Conservation (phyloP, 2,113 vertebrate species). For the Rallus limicola region DNA sequence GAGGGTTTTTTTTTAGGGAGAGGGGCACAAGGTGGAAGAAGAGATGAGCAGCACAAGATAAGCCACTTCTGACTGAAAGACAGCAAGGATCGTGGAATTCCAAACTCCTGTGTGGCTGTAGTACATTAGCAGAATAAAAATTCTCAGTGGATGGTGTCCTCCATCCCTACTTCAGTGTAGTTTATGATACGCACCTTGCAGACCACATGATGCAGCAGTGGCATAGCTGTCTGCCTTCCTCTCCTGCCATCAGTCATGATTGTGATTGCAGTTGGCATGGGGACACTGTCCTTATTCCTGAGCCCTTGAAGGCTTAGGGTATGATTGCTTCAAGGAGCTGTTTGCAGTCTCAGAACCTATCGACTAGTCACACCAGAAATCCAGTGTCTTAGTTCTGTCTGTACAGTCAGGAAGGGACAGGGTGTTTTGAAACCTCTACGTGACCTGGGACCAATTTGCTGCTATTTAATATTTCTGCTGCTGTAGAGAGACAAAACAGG, state of each 20-base stretch:
- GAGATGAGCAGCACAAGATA: not conserved
- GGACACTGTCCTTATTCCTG: not conserved
- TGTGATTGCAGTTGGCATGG: not conserved
- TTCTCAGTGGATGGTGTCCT: not conserved
- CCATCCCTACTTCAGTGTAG: rapidly evolving
- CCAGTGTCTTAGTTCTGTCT: not conserved
- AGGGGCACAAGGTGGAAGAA: not conserved
- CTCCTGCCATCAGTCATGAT: rapidly evolving
- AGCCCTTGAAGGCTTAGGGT: not conserved
- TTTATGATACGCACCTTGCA: not conserved
- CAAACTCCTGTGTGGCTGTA: not conserved
- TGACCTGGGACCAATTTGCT: not conserved
- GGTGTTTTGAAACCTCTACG: rapidly evolving
- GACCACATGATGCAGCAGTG: not conserved
- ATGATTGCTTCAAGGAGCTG: not conserved
- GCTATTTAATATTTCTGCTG: not conserved
- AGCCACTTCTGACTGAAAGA: not conserved
- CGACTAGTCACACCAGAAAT: not conserved
- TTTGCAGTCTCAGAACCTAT: not conserved
- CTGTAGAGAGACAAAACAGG: not conserved
- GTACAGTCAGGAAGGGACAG: not conserved
- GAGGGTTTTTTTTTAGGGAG: not conserved
- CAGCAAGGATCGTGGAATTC: not conserved
- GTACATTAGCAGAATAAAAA: not conserved
- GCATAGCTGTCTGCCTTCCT: not conserved